Percentiles rank a stretch among this genome's conserved stretches.
Evolutionary conservation across 2,113 vertebrate genomes (phyloP).

Genomic region (Platysteira castanea): DNA sequence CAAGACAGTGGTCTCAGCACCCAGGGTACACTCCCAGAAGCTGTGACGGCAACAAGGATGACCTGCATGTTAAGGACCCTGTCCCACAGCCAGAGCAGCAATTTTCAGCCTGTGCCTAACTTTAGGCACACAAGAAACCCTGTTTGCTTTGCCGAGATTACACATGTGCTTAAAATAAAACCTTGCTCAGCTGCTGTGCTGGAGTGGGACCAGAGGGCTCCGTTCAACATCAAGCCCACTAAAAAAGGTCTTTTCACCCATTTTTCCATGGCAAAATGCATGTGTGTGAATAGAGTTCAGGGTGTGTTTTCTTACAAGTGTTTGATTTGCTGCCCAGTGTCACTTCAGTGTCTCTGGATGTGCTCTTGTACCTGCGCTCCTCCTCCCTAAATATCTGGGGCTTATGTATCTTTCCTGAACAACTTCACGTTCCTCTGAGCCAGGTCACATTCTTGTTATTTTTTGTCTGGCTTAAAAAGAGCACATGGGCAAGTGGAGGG

Average conservation of each 20-base stretch:
- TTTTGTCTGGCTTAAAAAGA: not conserved
- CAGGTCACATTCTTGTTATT: not conserved
- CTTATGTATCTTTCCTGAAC: not conserved
- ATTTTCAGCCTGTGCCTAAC: not conserved
- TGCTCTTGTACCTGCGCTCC: accelerated
- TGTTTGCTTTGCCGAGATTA: not conserved
- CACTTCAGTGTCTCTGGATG: not conserved
- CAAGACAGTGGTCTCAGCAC: accelerated
- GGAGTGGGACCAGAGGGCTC: not conserved
- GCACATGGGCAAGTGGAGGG: not conserved
- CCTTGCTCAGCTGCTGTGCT: not conserved
- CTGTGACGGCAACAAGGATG: not conserved
- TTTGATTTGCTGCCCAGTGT: not conserved
- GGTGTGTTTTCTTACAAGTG: not conserved
- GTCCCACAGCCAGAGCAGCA: not conserved
- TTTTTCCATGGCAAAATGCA: not conserved
- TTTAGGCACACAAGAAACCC: not conserved
- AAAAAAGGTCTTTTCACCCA: not conserved
- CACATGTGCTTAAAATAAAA: not conserved
- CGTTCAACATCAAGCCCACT: not conserved
- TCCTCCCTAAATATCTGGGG: not conserved
- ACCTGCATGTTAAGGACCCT: not conserved
- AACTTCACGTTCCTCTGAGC: not conserved
- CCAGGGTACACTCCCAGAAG: not conserved
- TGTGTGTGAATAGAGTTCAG: not conserved